Base-by-base conservation (phyloP, 2,113 vertebrate genomes). In the Periophthalmus modestus region DNA sequence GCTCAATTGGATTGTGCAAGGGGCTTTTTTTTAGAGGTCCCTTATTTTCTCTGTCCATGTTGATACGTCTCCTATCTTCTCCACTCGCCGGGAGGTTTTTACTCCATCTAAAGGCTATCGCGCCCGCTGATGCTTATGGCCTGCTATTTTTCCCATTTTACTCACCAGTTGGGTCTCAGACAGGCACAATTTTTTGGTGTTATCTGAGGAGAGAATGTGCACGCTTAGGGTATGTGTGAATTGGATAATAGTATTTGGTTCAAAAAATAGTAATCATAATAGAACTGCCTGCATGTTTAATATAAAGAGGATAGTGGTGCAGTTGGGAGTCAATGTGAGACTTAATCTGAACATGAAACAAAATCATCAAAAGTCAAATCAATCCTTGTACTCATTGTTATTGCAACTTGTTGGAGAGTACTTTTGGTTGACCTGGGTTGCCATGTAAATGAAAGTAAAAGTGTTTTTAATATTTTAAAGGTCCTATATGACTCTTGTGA, bases 11-110 rank as follows among this genome's bases (percentile, higher is more conserved):
- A 89, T 89, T 88, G 69, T 83, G 79, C 85, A 85, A 90, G 85
- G 83, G 79, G 68, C 78, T 88, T 88, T 88, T n/a, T 82, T 86
- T 68, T 70, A 75, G 69, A 78, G 79, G 81, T 81, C 50, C 65
- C 83, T 88, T 89, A 88, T 89, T 89, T 86, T 85, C 82, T 87
- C 83, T 90, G 84, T 89, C 86, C 77, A 82, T 85, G 86, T 89
- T 91, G 86, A 88, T 90, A 86, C 74, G 85, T 85, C 89, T 85
- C 82, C 84, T 83, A 83, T 87, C 82, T 84, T 74, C 72, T 77
- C 54, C 5, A 70, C 79, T 69, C 62, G 72, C 73, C 77, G 1
- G 28, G 66, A 88, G 79, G 75, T 78, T 91, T 89, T 88, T 86
- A 83, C 73, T 82, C 77, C 74, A 83, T 82, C 77, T 82, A 79